Evolutionary conservation across 2,113 vertebrate species (phyloP).

Genomic region (Notothenia rossii): DNA sequence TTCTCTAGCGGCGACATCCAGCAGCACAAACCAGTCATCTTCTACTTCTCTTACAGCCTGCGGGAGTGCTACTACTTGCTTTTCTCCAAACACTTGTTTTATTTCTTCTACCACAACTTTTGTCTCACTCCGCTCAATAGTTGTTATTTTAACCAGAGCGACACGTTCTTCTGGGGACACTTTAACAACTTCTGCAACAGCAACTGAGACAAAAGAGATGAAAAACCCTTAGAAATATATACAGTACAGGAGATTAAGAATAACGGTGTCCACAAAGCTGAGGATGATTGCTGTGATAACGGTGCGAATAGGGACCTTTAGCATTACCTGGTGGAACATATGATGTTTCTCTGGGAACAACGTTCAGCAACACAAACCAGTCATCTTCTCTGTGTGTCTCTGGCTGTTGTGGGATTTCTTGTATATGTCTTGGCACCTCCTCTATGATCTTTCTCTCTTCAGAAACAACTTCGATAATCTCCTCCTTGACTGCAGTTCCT

Average conservation of each 20-base stretch:
- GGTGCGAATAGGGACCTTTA: not conserved
- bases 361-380: constrained; percentile 64
- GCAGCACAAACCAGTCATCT: constrained; percentile 75
- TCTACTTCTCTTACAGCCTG: constrained; percentile 41
- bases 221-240: constrained; percentile 11
- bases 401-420: constrained; percentile 32
- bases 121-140: constrained; percentile 19
- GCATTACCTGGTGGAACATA: constrained; percentile 62
- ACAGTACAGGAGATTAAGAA: constrained; percentile 3
- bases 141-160: constrained; percentile 22
- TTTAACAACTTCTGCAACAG: constrained; percentile 20
- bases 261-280: constrained; percentile 21
- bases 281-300: not conserved
- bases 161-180: constrained; percentile 24
- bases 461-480: constrained; percentile 29
- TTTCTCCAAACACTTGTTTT: constrained; percentile 16
- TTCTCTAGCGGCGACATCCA: constrained; percentile 56
- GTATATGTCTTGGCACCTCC: not conserved
- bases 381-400: constrained; percentile 40
- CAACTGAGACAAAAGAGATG: constrained; percentile 44
- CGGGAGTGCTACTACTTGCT: not conserved
- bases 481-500: not conserved
- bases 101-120: constrained; percentile 30
- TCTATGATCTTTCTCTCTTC: constrained; percentile 45
- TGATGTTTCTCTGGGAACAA: constrained; percentile 48